Percentiles rank a stretch among this genome's conserved stretches.
phyloP scores from a whole-genome alignment of 2,113 vertebrate genomes.

The Plestiodon gilberti region DNA sequence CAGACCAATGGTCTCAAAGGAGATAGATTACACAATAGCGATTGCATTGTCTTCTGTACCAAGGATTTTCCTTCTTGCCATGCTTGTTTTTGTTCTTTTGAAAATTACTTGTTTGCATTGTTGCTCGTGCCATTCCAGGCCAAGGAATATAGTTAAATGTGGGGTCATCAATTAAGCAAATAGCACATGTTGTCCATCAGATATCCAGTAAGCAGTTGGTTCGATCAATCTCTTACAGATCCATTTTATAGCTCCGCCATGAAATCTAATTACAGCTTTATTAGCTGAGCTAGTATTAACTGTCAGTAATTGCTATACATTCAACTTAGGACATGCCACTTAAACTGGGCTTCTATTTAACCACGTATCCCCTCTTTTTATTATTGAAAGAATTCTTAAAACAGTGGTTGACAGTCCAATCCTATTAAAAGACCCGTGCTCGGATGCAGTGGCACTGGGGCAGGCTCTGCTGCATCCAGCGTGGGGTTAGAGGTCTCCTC shows the following conservation, averaged over 20 bases:
- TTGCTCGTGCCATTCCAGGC: slow-evolving; percentile 53
- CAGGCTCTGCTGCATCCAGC: no score
- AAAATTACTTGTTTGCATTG: slow-evolving; percentile 60
- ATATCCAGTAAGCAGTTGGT: slow-evolving; percentile 71
- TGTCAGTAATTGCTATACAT: slow-evolving; percentile 81
- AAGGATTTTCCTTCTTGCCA: no score
- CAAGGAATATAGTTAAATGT: slow-evolving; percentile 47
- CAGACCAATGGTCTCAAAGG: no score
- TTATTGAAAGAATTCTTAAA: slow-evolving; percentile 63
- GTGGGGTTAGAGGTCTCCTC: no score
- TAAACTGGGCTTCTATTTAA: slow-evolving; percentile 77
- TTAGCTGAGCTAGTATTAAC: slow-evolving; percentile 83
- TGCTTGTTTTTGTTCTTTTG: slow-evolving; percentile 46
- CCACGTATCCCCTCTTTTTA: slow-evolving; percentile 59
- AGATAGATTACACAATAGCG: no score
- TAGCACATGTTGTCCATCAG: slow-evolving; percentile 69
- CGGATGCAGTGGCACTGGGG: no score
- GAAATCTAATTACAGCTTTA: slow-evolving; percentile 83
- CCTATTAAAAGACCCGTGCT: no score
- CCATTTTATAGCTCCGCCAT: slow-evolving; percentile 83
- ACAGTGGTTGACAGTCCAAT: no score
- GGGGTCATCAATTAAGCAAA: slow-evolving; percentile 54
- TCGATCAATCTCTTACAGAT: slow-evolving; percentile 79
- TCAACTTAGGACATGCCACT: slow-evolving; percentile 75
- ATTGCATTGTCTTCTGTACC: no score